These are phyloP conservation scores for Antitype chi DNA, from an alignment of 2,888 invertebrate species.

Conservation along the genomic window DNA sequence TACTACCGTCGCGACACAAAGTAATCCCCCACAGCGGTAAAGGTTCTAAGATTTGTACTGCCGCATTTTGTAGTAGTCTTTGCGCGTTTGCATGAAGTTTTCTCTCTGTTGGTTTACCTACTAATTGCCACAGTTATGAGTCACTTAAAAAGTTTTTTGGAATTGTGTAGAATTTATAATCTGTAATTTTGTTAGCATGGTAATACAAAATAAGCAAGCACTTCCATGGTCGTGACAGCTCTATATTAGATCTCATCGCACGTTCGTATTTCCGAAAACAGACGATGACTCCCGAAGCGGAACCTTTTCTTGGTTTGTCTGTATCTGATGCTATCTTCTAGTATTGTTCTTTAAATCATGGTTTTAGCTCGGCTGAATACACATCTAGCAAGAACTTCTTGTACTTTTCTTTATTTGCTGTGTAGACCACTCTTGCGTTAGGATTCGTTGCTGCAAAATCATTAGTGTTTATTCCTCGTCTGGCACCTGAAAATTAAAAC, in stretches of 20 bases:
- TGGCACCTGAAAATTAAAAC: slow-evolving; percentile 68
- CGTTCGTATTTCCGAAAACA: neutral
- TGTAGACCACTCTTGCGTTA: slow-evolving; percentile 70
- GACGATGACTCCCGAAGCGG: neutral
- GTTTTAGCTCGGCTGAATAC: slow-evolving; percentile 72
- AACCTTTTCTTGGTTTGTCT: neutral
- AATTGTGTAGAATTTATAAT: neutral
- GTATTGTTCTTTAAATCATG: neutral
- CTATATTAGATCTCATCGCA: neutral
- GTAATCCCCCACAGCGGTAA: no score
- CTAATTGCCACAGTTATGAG: no score
- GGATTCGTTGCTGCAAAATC: slow-evolving; percentile 67
- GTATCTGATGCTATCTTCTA: neutral
- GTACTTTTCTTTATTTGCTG: slow-evolving; percentile 67
- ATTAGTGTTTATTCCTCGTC: slow-evolving; percentile 74
- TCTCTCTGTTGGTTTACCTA: no score
- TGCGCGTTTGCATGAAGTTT: no score
- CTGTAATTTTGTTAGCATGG: neutral
- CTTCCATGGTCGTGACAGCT: neutral
- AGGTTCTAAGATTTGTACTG: no score
- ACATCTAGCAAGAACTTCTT: slow-evolving; percentile 72
- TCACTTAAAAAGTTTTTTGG: neutral
- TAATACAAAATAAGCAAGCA: neutral
- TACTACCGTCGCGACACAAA: no score
- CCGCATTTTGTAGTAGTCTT: no score